Evolutionary conservation across 2,113 vertebrate species (phyloP), one percentile per base, ranked within the genome.

Genomic region (Parotia lawesii): DNA sequence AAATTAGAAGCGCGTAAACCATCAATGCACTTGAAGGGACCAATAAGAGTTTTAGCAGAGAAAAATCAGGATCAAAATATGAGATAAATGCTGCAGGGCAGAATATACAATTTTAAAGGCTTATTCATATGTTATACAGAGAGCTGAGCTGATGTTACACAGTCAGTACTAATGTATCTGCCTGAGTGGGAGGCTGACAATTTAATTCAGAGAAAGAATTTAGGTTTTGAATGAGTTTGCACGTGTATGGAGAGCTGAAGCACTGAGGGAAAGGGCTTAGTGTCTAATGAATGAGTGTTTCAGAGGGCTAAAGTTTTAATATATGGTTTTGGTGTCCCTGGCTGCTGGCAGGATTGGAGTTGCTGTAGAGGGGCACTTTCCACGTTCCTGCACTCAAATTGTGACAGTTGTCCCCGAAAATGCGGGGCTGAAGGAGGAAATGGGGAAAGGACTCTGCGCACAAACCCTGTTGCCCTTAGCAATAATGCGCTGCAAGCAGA

Each of bases 101-200:
- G 94, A 95, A 94, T 72, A 94, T 69, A 75, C 73, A 81, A 85
- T 87, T 95, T 95, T 74, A 91, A 94, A 94, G 77, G 57, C 89
- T 92, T 96, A 85, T 90, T 92, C 86, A 78, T 89, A 84, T 58
- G 89, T 88, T 94, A 66, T 56, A 89, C 86, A 82, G 83, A 70
- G 66, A 72, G 71, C 48, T 2, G 25, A 90, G 84, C 86, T 93
- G 95, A 94, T 95, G 89, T 93, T 92, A 94, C 73, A 57, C 81
- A 90, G 94, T 93, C 90, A 77, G 62, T 87, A 76, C 73, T 93
- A 92, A 89, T 77, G 76, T 47, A 89, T 93, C 93, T 85, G 86
- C 62, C 70, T 61, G 89, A 94, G 95, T 93, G 77, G 91, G 91
- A 95, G 91, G 91, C 81, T 90, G 91, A 87, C 91, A 89, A 85